Evolutionary conservation across 2,797 vertebrate genomes (phyloP).

Genomic region (Mycteria americana): DNA sequence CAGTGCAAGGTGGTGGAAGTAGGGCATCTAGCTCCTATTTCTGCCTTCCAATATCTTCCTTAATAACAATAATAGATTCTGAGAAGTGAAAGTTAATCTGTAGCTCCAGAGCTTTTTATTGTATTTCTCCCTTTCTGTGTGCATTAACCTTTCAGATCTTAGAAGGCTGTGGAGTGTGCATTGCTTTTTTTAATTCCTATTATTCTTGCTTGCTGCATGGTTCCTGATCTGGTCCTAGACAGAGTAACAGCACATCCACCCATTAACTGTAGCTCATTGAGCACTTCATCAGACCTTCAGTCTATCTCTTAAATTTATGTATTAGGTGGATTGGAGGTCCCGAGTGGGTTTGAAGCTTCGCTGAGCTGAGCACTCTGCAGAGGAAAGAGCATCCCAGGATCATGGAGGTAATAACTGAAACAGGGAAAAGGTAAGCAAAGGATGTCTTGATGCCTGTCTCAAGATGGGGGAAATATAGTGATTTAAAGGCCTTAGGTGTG

Average conservation of each 20-base stretch:
- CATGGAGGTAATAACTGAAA: not conserved
- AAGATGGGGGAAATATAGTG: not conserved
- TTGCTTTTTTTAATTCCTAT: not conserved
- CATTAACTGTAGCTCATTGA: not conserved
- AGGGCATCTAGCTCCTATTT: not conserved
- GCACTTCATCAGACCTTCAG: not conserved
- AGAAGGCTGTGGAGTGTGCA: not conserved
- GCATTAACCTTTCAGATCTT: conserved; percentile 13
- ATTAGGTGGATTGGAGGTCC: not conserved
- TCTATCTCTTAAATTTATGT: not conserved
- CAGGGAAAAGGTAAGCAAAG: not conserved
- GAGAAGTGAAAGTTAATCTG: conserved; percentile 15
- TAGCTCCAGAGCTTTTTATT: conserved; percentile 9
- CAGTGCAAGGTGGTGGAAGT: not conserved
- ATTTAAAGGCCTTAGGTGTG: not conserved
- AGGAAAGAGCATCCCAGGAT: not conserved
- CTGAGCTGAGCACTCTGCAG: not conserved
- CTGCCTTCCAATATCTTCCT: not conserved
- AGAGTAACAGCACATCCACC: not conserved
- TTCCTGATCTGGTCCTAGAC: not conserved
- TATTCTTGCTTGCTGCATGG: not conserved
- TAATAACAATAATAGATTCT: not conserved
- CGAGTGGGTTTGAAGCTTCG: not conserved
- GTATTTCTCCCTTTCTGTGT: not conserved
- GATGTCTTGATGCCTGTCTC: not conserved